Base-by-base conservation (phyloP, 2,797 vertebrate species). In the Anas georgica region DNA sequence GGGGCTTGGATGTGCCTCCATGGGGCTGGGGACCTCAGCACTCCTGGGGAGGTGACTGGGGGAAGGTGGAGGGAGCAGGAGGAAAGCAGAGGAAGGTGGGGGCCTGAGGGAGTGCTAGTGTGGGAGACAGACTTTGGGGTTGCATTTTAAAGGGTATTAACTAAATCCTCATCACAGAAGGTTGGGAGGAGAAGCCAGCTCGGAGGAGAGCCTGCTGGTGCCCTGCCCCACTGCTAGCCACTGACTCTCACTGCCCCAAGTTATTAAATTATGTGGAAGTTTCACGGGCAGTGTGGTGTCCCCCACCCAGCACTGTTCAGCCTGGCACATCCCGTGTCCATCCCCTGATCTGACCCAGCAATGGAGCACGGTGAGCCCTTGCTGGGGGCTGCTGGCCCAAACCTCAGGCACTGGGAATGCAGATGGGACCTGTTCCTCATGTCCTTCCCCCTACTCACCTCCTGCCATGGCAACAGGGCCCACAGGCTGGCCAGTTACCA, bases 381-480 rank as follows among this genome's bases (percentile, higher is more conserved):
- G 6, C 37, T 18, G 54, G 20, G 29, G 29, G 23, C 50, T 78
- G 50, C 48, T 66, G 72, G 9, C 45, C 64, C 80, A 59, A 59
- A 39, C 6, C n/a, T 39, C 52, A n/a, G 31, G 56, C n/a, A 14
- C 17, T 48, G 43, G 20, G n/a, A 45, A 48, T 7, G 29, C 4
- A 56, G 5, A 7, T 1, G 11, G 52, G 9, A 56, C 54, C 5
- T 1, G 3, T 3, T 82, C 33, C 55, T 4, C 0, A 7, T 16
- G 4, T 72, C 62, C 25, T 77, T 83, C 58, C 60, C 66, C 56
- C 45, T 28, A n/a, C 72, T 78, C 75, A 74, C 58, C 87, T 81
- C 75, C 66, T 67, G 54, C 45, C 83, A 55, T 21, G 22, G 56
- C 66, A 60, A 21, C 2, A 15, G 0, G 0, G 63, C 74, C 69